Evolutionary conservation across 2,797 vertebrate species (phyloP), one percentile per base, ranked within the genome.

Genomic region (Chelon labrosus): DNA sequence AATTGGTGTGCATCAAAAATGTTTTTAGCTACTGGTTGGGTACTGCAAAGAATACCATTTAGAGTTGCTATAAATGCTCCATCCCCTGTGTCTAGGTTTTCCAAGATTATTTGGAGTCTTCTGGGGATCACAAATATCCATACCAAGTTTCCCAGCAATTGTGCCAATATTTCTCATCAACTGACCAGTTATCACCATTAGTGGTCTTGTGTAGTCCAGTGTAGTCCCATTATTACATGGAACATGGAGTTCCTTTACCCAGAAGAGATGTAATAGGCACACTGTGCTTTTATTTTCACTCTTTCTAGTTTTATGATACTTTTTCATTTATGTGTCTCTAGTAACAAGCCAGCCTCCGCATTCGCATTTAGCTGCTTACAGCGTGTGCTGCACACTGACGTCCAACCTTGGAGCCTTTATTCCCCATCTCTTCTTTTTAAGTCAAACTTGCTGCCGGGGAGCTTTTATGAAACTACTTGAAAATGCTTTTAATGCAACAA

Each of bases 401-500:
- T 56, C 14, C 16, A 16, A 37, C 4, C 0, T 16, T 5, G 50
- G 27, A 71, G 75, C 58, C 71, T 77, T 71, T 54, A 62, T 35
- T 52, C 53, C 50, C 39, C 1, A 13, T 54, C 60, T 73, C 49
- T 20, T 69, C 31, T 67, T 72, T 55, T 59, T 49, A 47, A 74
- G 49, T 56, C 17, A 25, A 20, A 77, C 71, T 54, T 17, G 46
- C 35, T 44, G 13, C 9, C 7, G 10, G 16, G 25, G 17, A 52
- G 50, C 13, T 41, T 70, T 47, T 50, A 49, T 55, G 42, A 44
- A 20, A 25, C 41, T 44, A 9, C 44, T 50, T 49, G 11, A 56
- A 60, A 53, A 13, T 62, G 62, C 47, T 73, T 55, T 79, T 8
- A 67, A 47, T 47, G 19, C 53, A 65, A 51, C 41, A 69, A 11